Base-by-base conservation (phyloP, 2,797 vertebrate species). In the Ptychadena robeensis region DNA sequence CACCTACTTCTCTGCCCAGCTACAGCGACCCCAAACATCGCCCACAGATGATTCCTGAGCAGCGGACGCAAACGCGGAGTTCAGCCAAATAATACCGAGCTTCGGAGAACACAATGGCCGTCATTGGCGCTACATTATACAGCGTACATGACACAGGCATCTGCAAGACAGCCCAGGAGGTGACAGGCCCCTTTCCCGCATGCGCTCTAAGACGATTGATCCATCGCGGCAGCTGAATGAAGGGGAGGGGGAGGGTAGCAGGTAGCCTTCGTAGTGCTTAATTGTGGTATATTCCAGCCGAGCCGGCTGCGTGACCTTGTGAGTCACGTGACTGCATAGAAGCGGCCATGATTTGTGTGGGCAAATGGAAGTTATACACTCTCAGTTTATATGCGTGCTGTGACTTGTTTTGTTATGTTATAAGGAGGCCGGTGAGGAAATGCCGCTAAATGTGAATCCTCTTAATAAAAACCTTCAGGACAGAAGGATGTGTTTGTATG, bases 1-100 rank as follows among this genome's bases (percentile, higher is more conserved):
- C 31, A 38, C 72, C 0, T 79, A 0, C 0, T 0, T 0, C 9
- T 0, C 0, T 30, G 87, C 88, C 87, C 83, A 82, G 1, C 25
- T 38, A 12, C 27, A 25, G 72, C 2, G 5, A 25, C 2, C 22
- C 28, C 11, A 25, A 32, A 31, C 4, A 18, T 15, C 15, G 10
- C 28, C 25, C 7, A 59, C 53, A 59, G n/a, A 59, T 3, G 9
- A 22, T 59, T 59, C n/a, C 53, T 8, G n/a, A 3, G 3, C n/a
- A 25, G 22, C 14, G 2, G 14, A 44, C 40, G 14, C 14, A 44
- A 44, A 59, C 2, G 7, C 53, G 3, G 14, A 2, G 40, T 5
- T 44, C 22, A 59, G n/a, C 0, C 9, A n/a, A n/a, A 25, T 9
- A 25, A 59, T 3, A 1, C 18, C 3, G 9, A 7, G 6, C 53